Percentiles rank a stretch among this genome's conserved stretches.
These are phyloP conservation scores for Rhyacophila brunnea DNA, from an alignment of 1,140 invertebrate species.

Conservation along the genomic window DNA sequence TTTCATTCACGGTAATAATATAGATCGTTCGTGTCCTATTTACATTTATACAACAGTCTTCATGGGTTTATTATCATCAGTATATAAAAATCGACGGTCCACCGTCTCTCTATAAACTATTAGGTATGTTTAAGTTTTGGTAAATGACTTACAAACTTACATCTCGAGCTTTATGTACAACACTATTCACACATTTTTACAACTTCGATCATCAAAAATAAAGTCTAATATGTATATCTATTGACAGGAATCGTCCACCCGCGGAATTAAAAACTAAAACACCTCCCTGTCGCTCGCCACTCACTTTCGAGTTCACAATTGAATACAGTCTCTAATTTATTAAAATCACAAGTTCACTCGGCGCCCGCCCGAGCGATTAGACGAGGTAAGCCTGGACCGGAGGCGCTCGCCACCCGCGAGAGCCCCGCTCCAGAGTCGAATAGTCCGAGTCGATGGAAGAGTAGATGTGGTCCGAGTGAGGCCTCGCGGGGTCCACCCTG, in stretches of 20 bases:
- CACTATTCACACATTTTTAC: conserved; percentile 24
- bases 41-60: conserved; percentile 36
- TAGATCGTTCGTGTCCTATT: conserved; percentile 32
- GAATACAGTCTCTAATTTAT: conserved; percentile 2
- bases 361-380: conserved; percentile 32
- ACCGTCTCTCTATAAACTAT: conserved; percentile 29
- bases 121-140: conserved; percentile 35
- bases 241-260: conserved; percentile 3
- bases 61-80: conserved; percentile 24
- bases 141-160: conserved; percentile 34
- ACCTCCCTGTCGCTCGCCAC: background rate
- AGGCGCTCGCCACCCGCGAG: conserved; percentile 46
- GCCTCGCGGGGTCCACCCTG: conserved; percentile 55
- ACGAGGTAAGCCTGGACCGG: conserved; percentile 55
- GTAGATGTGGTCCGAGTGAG: conserved; percentile 82
- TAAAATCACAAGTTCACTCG: conserved; percentile 1
- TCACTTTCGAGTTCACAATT: background rate
- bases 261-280: conserved; percentile 1
- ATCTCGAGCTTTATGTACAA: conserved; percentile 15
- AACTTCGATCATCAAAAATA: conserved; percentile 15
- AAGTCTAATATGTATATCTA: conserved; percentile 9
- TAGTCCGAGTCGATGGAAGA: conserved; percentile 86
- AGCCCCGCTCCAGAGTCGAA: conserved; percentile 52
- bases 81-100: conserved; percentile 24
- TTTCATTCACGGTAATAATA: conserved; percentile 36